Evolutionary conservation across 2,888 invertebrate genomes (phyloP), one percentile per base, ranked within the genome.

Genomic region (Rotaria macrura): DNA sequence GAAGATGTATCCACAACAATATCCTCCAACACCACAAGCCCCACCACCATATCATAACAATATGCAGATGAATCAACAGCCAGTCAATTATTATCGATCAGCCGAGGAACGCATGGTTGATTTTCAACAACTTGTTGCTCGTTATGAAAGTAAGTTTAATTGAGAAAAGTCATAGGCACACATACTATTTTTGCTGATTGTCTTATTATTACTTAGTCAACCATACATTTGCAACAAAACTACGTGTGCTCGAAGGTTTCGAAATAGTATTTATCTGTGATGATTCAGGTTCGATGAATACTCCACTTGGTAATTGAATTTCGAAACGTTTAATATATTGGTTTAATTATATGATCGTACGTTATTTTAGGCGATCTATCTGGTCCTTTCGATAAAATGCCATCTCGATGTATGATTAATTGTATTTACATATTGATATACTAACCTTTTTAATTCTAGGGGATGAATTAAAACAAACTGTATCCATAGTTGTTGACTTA

Each of bases 181-280:
- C 14, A 52, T 23, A 23, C 0, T 5, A 29, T 5, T 14, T 57
- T 29, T 29, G 1, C 34, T 34, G 12, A 9, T 25, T 7, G 7
- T 54, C 20, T 34, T 5, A 65, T 29, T 7, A 57, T 57, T 79
- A 85, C 72, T 65, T 65, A 85, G 84, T 79, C 2, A 79, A 79
- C n/a, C 79, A 43, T 43, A 79, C 52, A 54, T 86, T 84, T 55
- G 54, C 86, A 4, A 72, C 65, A 14, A 86, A 86, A 84, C 49
- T 86, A 55, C 84, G 84, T 52, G 34, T 79, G 2, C 79, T 86
- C n/a, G 55, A 83, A 55, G 57, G 57, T 29, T 86, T 52, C 38
- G 84, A 86, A 57, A 86, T 85, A 9, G 86, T 86, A 52, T 86
- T 86, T 83, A 52, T 86, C 52, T 86, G 84, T 83, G 86, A 86